phyloP scores from a whole-genome alignment of 2,113 vertebrate genomes.

The Nymphicus hollandicus region DNA sequence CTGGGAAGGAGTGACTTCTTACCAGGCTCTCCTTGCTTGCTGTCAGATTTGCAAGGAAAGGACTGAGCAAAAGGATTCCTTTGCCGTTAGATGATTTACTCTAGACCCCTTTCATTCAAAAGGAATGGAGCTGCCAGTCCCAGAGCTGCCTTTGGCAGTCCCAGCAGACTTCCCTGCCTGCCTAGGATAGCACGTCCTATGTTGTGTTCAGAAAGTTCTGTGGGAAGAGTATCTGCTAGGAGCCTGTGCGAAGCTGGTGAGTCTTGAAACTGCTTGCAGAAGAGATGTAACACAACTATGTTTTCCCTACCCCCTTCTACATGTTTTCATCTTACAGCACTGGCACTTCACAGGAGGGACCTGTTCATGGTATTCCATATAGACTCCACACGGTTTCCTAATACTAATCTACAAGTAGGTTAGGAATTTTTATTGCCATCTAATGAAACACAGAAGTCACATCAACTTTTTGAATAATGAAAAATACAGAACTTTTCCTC shows the following conservation, averaged over 20 bases:
- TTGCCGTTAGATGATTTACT: neutral
- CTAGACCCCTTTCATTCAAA: neutral
- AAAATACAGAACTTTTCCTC: neutral
- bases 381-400: neutral
- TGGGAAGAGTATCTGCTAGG: neutral
- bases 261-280: neutral
- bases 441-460: neutral
- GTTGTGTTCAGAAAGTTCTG: neutral
- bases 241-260: neutral
- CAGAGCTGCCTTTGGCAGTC: neutral
- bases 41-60: neutral
- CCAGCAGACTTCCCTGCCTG: neutral
- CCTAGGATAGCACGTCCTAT: fast-evolving
- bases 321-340: neutral
- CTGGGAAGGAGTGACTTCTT: neutral
- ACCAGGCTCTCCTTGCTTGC: neutral
- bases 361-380: neutral
- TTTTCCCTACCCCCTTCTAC: neutral
- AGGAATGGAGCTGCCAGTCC: neutral
- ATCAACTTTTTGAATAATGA: neutral
- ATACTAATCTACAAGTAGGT: neutral
- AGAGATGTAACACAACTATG: neutral
- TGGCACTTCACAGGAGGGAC: neutral
- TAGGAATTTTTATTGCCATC: neutral
- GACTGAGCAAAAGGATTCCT: neutral